Conservation (phyloP, 92 coral and sea anemone species). For the Ricordea florida region DNA sequence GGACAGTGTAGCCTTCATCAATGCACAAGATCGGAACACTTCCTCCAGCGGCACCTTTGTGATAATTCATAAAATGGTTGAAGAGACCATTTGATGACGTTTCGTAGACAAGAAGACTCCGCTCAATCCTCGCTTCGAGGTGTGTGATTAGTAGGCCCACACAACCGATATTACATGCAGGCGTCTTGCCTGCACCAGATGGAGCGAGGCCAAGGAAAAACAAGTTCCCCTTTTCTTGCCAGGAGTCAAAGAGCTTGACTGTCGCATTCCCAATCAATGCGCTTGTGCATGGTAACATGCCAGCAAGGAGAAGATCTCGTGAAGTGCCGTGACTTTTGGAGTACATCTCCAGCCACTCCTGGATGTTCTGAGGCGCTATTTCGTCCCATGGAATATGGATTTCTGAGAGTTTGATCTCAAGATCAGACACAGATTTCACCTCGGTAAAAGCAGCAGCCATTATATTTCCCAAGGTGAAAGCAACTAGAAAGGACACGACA, state of each 20-base stretch:
- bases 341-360: constrained; percentile 18
- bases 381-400: constrained; percentile 23
- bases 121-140: constrained; percentile 24
- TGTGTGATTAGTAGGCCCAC: constrained; percentile 14
- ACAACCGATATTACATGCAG: constrained; percentile 30
- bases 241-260: constrained; percentile 25
- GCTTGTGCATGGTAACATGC: constrained; percentile 19
- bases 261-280: constrained; percentile 29
- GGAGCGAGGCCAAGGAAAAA: constrained; percentile 43
- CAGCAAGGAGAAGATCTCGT: constrained; percentile 6
- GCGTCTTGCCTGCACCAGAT: constrained; percentile 56
- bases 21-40: constrained; percentile 44
- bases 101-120: constrained; percentile 31
- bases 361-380: background rate
- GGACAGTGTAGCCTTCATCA: constrained; percentile 34
- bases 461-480: no score
- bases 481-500: no score
- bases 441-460: no score
- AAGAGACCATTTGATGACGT: constrained; percentile 43
- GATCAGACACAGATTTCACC: background rate
- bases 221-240: constrained; percentile 25
- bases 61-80: constrained; percentile 19
- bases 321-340: constrained; percentile 27
- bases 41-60: background rate
- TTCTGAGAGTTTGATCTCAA: constrained; percentile 1